Evolutionary conservation across 2,888 invertebrate species (phyloP), one percentile per base, ranked within the genome.

Genomic region (Psylliodes chrysocephalus): DNA sequence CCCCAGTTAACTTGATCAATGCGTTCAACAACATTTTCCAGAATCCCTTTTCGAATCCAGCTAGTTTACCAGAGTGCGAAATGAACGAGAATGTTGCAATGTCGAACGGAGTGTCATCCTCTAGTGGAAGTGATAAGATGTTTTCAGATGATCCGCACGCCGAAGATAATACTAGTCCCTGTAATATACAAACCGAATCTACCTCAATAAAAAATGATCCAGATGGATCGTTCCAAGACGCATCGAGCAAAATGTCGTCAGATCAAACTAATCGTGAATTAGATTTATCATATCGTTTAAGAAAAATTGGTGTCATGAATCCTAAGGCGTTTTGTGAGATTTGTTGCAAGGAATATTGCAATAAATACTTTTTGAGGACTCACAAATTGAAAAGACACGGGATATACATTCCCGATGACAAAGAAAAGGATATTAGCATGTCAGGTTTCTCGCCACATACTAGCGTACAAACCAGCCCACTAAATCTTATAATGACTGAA

Each of bases 351-450:
- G 95, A 95, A 81, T 95, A 95, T 79, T 94, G 93, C 81, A 96
- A 95, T 80, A 95, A 95, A 81, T 95, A 95, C 79, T 96, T 96
- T 78, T 85, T 98, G 42, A 87, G 94, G 56, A 94, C 94, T 49
- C 98, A 98, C 82, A 94, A 96, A 78, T 90, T 93, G 84, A 93
- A 95, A 80, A 88, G 93, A n/a, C 97, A 98, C 81, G 96, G 96
- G 0, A 90, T 96, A 30, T 87, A 86, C 67, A 83, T 89, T 57
- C 86, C 87, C 1, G 85, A 89, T 79, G 87, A 91, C 72, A 84
- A 84, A 60, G 82, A 82, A 12, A 82, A 78, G 68, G 82, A 82
- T 55, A 68, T 69, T 22, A 82, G 83, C 81, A 81, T 85, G 80
- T 74, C 73, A 8, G 76, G 74, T 59, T 68, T 71, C 59, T 74